Percentiles rank a stretch among this genome's conserved stretches.
phyloP scores from a whole-genome alignment of 1,140 invertebrate species.

The Conus betulinus region DNA sequence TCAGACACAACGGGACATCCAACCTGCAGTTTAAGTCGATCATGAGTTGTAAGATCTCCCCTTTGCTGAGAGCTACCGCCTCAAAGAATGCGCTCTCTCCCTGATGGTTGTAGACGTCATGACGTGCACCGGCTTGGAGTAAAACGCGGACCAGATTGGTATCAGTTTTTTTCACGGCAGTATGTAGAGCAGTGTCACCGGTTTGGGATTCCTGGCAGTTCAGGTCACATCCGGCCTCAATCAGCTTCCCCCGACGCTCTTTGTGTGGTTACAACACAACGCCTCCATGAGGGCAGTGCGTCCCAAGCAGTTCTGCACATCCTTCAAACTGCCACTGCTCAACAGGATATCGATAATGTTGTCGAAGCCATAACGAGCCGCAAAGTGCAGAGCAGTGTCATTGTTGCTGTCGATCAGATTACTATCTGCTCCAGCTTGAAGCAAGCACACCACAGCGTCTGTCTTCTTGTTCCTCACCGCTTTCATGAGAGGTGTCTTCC shows the following conservation, averaged over 20 bases:
- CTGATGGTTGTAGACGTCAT: constrained; percentile 74
- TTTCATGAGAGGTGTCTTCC: constrained; percentile 75
- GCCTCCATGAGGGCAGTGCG: constrained; percentile 75
- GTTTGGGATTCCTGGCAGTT: constrained; percentile 73
- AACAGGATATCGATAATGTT: constrained; percentile 70
- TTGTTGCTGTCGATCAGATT: constrained; percentile 98
- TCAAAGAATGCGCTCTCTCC: constrained; percentile 73
- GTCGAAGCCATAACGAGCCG: constrained; percentile 70
- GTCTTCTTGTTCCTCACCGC: constrained; percentile 74
- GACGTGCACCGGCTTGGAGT: constrained; percentile 74
- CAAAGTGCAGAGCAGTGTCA: constrained; percentile 91
- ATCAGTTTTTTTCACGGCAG: constrained; percentile 77
- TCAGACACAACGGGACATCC: constrained; percentile 72
- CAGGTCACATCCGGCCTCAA: constrained; percentile 69
- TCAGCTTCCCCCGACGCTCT: constrained; percentile 66
- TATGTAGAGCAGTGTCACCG: constrained; percentile 76
- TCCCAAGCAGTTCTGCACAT: constrained; percentile 75
- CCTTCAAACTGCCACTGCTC: constrained; percentile 66
- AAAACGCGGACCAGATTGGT: constrained; percentile 79
- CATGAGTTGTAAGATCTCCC: constrained; percentile 70
- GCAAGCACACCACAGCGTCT: constrained; percentile 67
- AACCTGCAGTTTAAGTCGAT: constrained; percentile 72
- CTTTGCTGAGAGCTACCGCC: constrained; percentile 70
- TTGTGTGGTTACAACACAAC: constrained; percentile 74
- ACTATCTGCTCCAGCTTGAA: constrained; percentile 79